phyloP scores from a whole-genome alignment of 2,113 vertebrate genomes.

The Diphyllodes magnificus region DNA sequence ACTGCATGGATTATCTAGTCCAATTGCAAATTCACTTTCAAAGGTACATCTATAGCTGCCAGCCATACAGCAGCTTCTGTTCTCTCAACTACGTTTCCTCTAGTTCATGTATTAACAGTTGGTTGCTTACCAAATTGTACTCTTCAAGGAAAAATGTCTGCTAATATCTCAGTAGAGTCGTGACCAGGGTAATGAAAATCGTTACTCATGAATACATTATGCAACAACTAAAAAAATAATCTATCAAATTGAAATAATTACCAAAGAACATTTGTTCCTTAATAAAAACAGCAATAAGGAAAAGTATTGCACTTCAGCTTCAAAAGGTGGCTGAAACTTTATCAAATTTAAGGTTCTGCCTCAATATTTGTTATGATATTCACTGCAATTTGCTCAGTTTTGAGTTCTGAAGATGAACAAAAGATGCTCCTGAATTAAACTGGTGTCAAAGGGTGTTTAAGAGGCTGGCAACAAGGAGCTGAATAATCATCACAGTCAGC shows the following conservation, averaged over 20 bases:
- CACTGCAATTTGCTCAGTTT: not conserved
- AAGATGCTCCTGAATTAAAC: not conserved
- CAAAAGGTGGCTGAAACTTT: not conserved
- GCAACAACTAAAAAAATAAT: not conserved
- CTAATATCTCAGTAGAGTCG: not conserved
- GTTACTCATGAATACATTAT: not conserved
- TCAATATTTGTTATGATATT: not conserved
- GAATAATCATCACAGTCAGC: not conserved
- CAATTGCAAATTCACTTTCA: constrained; percentile 10
- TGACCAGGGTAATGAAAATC: constrained; percentile 1
- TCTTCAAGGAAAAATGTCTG: not conserved
- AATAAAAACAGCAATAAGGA: not conserved
- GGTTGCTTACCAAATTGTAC: not conserved
- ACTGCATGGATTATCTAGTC: not conserved
- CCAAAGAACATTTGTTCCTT: not conserved
- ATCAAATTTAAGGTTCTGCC: not conserved
- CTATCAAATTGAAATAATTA: not conserved
- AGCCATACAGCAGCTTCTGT: constrained; percentile 4
- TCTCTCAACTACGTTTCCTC: not conserved
- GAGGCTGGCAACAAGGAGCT: not conserved
- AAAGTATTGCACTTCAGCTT: not conserved
- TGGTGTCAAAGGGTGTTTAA: not conserved
- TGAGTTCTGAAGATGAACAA: not conserved
- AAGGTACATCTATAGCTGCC: not conserved
- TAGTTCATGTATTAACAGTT: not conserved